phyloP scores from a whole-genome alignment of 2,113 vertebrate species.

The Muntiacus reevesi region DNA sequence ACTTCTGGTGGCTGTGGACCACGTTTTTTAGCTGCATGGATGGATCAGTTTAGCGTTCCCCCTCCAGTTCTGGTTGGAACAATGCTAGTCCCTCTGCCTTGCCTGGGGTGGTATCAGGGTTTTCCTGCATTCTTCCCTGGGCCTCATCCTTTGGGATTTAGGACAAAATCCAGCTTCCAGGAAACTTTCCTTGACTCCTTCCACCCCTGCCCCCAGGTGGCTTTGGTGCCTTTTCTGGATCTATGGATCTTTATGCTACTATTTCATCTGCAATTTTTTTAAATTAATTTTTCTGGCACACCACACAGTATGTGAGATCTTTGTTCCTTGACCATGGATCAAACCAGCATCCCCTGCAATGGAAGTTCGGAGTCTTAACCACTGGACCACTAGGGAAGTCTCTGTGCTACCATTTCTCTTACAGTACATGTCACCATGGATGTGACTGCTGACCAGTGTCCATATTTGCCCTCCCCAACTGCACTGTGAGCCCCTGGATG shows the following conservation, averaged over 20 bases:
- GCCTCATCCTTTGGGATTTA: background rate
- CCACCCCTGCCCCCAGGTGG: too few species aligned
- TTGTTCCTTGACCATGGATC: background rate
- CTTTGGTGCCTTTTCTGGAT: background rate
- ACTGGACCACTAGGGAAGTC: background rate
- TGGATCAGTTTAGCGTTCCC: background rate
- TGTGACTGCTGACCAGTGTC: background rate
- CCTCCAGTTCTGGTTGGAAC: background rate
- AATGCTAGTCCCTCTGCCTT: background rate
- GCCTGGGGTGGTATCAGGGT: background rate
- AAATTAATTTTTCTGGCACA: background rate
- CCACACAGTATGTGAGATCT: background rate
- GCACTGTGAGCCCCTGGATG: background rate
- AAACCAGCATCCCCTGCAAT: background rate
- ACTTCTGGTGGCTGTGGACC: background rate
- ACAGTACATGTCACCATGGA: accelerated
- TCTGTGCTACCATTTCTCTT: background rate
- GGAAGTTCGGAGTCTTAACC: background rate
- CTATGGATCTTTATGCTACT: background rate
- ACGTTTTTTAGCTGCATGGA: too few species aligned
- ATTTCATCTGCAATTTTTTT: background rate
- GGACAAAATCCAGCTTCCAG: background rate
- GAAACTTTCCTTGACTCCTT: background rate
- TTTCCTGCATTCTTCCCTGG: background rate
- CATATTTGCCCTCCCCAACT: background rate